These are phyloP conservation scores for Microctenopoma stevenorrisi DNA, from an alignment of 2,797 vertebrate genomes.

Conservation along the genomic window DNA sequence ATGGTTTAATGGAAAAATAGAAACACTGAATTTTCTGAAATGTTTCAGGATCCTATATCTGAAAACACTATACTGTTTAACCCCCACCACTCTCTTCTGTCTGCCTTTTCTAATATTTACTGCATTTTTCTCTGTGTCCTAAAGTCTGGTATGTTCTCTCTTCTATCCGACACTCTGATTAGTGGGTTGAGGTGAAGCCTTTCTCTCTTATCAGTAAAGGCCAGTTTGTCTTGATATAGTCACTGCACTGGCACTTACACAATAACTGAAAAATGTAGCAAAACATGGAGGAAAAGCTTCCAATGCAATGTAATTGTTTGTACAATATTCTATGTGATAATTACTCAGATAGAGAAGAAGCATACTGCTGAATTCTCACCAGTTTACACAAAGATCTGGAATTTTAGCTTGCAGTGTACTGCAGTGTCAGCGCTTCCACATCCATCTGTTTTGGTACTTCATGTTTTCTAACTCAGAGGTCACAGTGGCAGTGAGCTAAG, in stretches of 20 bases:
- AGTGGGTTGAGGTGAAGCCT: constrained; percentile 32
- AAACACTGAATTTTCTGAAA: too few species aligned
- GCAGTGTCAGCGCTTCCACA: not conserved
- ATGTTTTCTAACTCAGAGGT: not conserved
- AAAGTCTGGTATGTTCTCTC: not conserved
- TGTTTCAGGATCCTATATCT: too few species aligned
- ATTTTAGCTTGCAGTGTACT: too few species aligned
- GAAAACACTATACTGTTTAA: too few species aligned
- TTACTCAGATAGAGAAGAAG: not conserved
- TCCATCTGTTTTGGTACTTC: not conserved
- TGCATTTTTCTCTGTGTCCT: constrained; percentile 16
- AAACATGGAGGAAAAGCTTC: not conserved
- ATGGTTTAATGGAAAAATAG: too few species aligned
- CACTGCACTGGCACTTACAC: constrained; percentile 8
- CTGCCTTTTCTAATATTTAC: constrained; percentile 36
- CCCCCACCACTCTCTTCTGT: not conserved
- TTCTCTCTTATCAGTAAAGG: constrained; percentile 47
- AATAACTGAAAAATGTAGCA: not conserved
- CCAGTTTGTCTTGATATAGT: not conserved
- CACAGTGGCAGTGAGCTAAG: not conserved
- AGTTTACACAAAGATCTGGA: not conserved
- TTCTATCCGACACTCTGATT: constrained; percentile 31
- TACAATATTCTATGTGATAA: not conserved
- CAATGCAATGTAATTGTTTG: constrained; percentile 16
- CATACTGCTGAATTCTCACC: not conserved